Percentiles rank a stretch among this genome's conserved stretches.
Conservation (phyloP, 2,888 invertebrate species). For the Agrochola litura region DNA sequence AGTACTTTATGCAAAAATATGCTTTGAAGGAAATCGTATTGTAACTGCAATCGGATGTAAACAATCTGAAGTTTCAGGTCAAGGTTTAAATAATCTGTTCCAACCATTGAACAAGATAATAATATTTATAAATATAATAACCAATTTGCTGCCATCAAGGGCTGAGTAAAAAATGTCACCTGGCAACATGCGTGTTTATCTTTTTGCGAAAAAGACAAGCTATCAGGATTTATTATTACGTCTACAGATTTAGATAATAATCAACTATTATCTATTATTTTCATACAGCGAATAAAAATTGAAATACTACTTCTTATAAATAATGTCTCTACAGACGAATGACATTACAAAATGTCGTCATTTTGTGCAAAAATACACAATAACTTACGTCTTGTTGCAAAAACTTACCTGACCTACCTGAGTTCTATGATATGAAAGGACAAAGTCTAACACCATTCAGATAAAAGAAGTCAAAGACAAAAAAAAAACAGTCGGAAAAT, state of each 20-base stretch:
- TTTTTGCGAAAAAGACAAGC: neutral
- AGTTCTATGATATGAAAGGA: neutral
- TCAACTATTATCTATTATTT: neutral
- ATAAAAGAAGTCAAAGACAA: neutral
- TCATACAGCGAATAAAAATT: too few relatives aligned
- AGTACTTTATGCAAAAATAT: neutral
- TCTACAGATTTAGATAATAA: slow-evolving; percentile 29
- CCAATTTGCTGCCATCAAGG: too few relatives aligned
- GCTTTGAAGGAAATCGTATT: neutral
- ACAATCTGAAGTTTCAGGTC: neutral
- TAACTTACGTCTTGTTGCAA: neutral
- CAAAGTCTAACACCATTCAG: neutral
- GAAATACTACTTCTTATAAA: neutral
- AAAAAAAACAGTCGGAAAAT: neutral
- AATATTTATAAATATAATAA: neutral
- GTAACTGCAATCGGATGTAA: slow-evolving; percentile 6
- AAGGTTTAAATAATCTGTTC: neutral
- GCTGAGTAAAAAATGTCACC: neutral
- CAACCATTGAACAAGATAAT: neutral
- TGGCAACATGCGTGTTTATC: neutral
- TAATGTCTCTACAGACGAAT: neutral
- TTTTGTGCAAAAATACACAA: neutral
- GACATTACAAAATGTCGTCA: neutral
- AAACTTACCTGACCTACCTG: neutral
- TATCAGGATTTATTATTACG: slow-evolving; percentile 7